Base-by-base conservation (phyloP, 1,140 invertebrate species). In the Drosophila takahashii region DNA sequence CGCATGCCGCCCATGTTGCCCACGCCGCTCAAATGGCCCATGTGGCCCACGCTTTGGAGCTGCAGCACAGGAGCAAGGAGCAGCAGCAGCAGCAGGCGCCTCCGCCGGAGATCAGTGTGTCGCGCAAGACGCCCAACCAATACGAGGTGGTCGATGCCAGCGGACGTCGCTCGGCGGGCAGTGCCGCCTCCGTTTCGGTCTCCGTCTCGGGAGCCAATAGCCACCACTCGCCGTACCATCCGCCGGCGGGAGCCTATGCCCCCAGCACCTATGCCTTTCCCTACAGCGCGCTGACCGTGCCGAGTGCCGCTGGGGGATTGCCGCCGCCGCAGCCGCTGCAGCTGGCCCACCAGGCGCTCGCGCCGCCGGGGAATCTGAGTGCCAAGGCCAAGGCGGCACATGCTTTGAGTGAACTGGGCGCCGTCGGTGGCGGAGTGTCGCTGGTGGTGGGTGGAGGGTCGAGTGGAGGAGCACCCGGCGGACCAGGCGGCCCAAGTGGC, bases 201-300 rank as follows among this genome's bases (percentile, higher is more conserved):
- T 64, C 64, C 27, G 64, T 67, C 2, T 87, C 77, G 66, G 62
- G 91, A 4, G 76, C 91, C 51, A 86, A 86, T 3, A 86, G 83
- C n/a, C 74, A 77, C 16, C 77, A 78, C 7, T 59, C 71, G 44
- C 41, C 80, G 11, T 91, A 91, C 58, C 86, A 90, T 22, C 61
- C 86, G 3, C 77, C 79, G 16, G 81, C 90, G 6, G 54, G 77
- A 42, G 79, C 90, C 0, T 92, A 91, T 16, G 84, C 84, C 0
- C 66, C 91, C 26, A 92, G 93, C 52, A 92, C 91, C 11, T 95
- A 94, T 83, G 92, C 94, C 10, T 95, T 94, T 89, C 94, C 95
- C 0, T 95, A 92, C 79, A 94, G 94, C 51, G 94, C 94, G 4
- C 89, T 95, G 45, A 94, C 93, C 52, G 93, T 95, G 79, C 91